Evolutionary conservation across 2,888 invertebrate genomes (phyloP).

Genomic region (Druceiella hillmani): DNA sequence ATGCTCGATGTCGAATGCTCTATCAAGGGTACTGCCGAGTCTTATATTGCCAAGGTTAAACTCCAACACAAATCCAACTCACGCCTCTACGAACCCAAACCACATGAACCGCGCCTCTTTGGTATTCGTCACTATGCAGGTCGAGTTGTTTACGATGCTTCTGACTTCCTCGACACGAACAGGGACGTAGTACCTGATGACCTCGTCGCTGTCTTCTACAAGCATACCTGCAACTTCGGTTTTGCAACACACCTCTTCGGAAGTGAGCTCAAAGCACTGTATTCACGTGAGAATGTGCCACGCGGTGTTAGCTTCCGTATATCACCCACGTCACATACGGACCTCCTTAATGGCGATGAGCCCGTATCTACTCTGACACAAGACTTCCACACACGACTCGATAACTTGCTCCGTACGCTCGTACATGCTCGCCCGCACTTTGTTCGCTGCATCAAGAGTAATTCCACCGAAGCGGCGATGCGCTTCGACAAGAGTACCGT

Average conservation of each 20-base stretch:
- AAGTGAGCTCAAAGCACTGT: conserved; percentile 80
- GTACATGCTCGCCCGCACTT: conserved; percentile 94
- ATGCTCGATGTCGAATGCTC: conserved; percentile 91
- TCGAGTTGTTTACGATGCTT: conserved; percentile 81
- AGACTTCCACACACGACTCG: conserved; percentile 91
- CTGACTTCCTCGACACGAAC: conserved; percentile 86
- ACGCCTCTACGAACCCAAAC: conserved; percentile 73
- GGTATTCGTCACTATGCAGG: conserved; percentile 89
- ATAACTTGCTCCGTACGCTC: conserved; percentile 84
- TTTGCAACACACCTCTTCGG: conserved; percentile 96
- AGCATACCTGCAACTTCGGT: conserved; percentile 91
- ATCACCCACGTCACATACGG: conserved; percentile 83
- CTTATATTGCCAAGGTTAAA: conserved; percentile 72
- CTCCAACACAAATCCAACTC: conserved; percentile 79
- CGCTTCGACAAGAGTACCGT: conserved; percentile 80
- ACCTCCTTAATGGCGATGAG: conserved; percentile 76
- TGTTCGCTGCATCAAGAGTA: conserved; percentile 87
- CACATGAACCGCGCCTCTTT: conserved; percentile 75
- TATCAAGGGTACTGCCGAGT: conserved; percentile 72
- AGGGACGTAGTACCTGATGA: conserved; percentile 90
- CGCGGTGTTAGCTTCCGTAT: conserved; percentile 80
- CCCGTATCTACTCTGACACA: conserved; percentile 87
- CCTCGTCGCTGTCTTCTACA: conserved; percentile 87
- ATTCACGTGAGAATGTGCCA: conserved; percentile 68
- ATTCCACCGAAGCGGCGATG: conserved; percentile 74